Conservation (phyloP, 2,797 vertebrate species). For the Halcyon badia region DNA sequence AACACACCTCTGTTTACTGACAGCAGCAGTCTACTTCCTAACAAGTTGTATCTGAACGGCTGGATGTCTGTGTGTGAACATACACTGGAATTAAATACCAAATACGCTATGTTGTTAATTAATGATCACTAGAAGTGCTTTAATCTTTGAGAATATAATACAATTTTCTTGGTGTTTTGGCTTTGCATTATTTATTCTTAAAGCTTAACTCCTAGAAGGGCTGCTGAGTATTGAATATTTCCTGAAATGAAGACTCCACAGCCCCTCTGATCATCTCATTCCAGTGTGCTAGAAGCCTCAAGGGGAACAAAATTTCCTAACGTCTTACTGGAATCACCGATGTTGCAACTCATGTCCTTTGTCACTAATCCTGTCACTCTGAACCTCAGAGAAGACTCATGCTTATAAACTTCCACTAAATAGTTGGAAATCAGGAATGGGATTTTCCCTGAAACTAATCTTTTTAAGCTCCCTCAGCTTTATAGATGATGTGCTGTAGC, state of each 20-base stretch:
- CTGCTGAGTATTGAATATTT: not conserved
- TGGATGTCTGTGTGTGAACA: not conserved
- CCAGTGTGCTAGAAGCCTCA: not conserved
- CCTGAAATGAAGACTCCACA: not conserved
- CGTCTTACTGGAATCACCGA: accelerated
- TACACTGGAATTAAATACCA: not conserved
- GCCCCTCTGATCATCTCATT: not conserved
- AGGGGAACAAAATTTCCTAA: not conserved
- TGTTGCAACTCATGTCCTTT: not conserved
- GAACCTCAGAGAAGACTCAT: not conserved
- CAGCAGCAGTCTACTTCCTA: not conserved
- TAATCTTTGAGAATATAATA: not conserved
- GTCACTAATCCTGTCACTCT: not conserved
- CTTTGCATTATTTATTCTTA: not conserved
- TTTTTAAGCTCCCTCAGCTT: not conserved
- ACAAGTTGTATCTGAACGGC: accelerated
- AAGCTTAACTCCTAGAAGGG: not conserved
- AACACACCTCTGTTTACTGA: not conserved
- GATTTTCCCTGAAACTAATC: not conserved
- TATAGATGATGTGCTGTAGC: not conserved
- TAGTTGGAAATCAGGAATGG: not conserved
- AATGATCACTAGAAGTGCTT: not conserved
- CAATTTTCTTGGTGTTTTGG: not conserved
- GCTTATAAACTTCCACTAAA: not conserved
- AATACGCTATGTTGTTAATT: not conserved